Evolutionary conservation across 2,888 invertebrate species (phyloP).

Genomic region (Bombylius major): DNA sequence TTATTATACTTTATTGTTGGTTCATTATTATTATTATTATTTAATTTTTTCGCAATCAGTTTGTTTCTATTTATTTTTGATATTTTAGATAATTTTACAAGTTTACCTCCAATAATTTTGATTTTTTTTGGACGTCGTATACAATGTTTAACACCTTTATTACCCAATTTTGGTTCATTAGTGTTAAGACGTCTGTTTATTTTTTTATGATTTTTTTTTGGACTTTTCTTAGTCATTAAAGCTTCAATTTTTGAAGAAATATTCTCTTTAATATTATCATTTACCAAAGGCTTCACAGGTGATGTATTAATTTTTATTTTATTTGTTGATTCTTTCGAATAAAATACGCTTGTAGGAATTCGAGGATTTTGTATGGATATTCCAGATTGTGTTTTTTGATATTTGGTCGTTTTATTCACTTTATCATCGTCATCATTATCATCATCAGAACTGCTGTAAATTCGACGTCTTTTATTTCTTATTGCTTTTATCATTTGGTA

Average conservation of each 20-base stretch:
- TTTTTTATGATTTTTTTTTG: neutral
- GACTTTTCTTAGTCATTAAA: neutral
- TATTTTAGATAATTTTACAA: neutral
- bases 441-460: too few relatives aligned
- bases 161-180: conserved; percentile 16
- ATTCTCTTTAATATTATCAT: neutral
- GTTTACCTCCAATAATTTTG: conserved; percentile 19
- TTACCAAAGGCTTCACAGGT: too few relatives aligned
- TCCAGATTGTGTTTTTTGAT: too few relatives aligned
- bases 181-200: conserved; percentile 1
- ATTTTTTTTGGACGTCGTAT: too few relatives aligned
- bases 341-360: conserved; percentile 23
- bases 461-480: too few relatives aligned
- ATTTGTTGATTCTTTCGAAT: conserved; percentile 13
- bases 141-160: conserved; percentile 27
- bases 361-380: neutral
- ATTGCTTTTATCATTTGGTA: too few relatives aligned
- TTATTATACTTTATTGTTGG: neutral
- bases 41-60: neutral
- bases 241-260: neutral
- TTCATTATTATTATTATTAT: neutral
- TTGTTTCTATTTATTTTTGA: conserved; percentile 9
- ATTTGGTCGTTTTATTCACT: too few relatives aligned
- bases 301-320: neutral
- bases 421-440: too few relatives aligned